These are phyloP conservation scores for Drosophila virilis DNA, from an alignment of 1,140 invertebrate genomes.

Conservation along the genomic window DNA sequence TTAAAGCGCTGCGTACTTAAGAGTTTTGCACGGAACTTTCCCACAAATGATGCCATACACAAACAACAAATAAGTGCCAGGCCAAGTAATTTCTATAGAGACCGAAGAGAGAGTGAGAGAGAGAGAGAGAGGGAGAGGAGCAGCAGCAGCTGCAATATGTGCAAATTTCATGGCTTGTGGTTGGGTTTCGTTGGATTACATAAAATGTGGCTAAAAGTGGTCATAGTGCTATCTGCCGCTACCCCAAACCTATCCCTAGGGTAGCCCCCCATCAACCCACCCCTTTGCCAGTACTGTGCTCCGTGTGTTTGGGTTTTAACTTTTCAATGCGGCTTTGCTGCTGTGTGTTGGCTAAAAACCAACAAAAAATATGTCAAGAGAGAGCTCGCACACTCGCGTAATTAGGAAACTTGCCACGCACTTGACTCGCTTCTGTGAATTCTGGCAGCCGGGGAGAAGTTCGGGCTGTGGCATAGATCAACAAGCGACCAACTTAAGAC, in stretches of 20 bases:
- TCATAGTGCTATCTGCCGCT: conserved; percentile 28
- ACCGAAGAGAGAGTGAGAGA: no score
- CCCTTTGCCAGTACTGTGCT: background rate
- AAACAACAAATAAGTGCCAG: conserved; percentile 41
- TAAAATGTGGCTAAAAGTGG: conserved; percentile 40
- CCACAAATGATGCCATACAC: conserved; percentile 36
- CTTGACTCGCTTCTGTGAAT: conserved; percentile 60
- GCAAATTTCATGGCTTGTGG: conserved; percentile 46
- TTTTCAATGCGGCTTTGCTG: conserved; percentile 46
- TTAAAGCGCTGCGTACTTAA: conserved; percentile 32
- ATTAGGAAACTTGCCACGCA: conserved; percentile 76
- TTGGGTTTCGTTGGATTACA: conserved; percentile 35
- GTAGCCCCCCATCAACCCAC: background rate
- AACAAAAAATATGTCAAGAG: conserved; percentile 70
- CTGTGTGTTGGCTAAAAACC: conserved; percentile 14
- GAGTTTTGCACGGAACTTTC: conserved; percentile 12
- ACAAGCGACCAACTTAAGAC: conserved; percentile 36
- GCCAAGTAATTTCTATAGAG: conserved; percentile 43
- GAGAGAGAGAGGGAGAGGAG: background rate
- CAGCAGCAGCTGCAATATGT: conserved; percentile 30
- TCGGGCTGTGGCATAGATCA: conserved; percentile 19
- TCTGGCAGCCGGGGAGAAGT: background rate
- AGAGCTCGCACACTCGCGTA: conserved; percentile 59
- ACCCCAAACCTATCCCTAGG: background rate
- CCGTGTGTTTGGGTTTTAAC: conserved; percentile 35